Evolutionary conservation across 2,888 invertebrate species (phyloP).

Genomic region (Dryococelus australis): DNA sequence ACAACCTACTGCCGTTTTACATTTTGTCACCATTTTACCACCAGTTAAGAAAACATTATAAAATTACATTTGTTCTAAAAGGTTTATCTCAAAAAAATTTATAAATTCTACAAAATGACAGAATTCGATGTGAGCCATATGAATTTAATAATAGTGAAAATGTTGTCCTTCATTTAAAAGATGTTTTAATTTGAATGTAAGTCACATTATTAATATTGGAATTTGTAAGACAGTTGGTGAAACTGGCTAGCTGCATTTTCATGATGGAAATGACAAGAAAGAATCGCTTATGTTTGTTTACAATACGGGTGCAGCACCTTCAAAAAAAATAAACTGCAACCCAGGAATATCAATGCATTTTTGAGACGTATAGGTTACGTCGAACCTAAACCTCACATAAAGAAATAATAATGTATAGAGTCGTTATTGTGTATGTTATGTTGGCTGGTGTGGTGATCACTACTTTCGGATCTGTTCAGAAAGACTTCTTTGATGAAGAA

Average conservation of each 20-base stretch:
- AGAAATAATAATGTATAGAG: background rate
- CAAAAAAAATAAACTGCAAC: background rate
- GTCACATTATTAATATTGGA: background rate
- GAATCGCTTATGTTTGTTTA: background rate
- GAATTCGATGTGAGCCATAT: no score
- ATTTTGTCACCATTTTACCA: conserved; percentile 16
- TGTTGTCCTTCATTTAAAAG: no score
- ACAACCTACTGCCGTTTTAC: conserved; percentile 6
- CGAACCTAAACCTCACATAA: background rate
- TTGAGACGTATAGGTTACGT: background rate
- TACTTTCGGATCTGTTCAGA: conserved; percentile 3
- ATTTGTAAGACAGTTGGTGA: background rate
- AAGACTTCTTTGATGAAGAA: conserved; percentile 86
- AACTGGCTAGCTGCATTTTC: background rate
- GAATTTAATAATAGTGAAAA: no score
- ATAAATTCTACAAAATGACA: no score
- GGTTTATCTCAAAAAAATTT: no score
- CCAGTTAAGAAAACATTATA: background rate
- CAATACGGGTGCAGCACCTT: background rate
- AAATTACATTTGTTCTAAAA: background rate
- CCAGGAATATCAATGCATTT: background rate
- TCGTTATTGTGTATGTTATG: background rate
- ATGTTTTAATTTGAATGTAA: no score
- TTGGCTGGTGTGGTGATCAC: background rate
- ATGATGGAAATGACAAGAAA: background rate